Base-by-base conservation (phyloP, 2,888 invertebrate genomes). In the Andrena haemorrhoa region DNA sequence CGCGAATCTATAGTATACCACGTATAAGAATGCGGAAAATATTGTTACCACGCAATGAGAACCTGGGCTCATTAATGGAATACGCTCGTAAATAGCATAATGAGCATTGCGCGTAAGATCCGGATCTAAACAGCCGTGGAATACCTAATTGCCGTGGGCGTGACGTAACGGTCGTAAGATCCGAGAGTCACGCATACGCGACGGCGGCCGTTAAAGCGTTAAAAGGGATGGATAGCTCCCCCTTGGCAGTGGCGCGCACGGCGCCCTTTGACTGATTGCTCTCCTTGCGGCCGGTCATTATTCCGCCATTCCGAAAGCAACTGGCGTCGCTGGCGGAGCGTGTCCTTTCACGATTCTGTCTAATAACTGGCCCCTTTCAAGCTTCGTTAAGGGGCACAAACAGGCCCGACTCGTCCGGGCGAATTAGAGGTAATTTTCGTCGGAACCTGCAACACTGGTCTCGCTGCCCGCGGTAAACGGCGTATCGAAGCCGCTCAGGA, bases 281-380 rank as follows among this genome's bases (percentile, higher is more conserved):
- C 26, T 47, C 51, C 26, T 76, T 41, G 65, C 20, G n/a, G n/a
- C n/a, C 33, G 16, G 8, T 8, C 60, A 79, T 79, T 75, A 31
- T 76, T 51, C 51, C 41, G 33, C 20, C 12, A 16, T 77, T 73
- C 6, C n/a, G 23, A 63, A 33, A 20, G 70, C 73, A 68, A 78
- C 51, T 26, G 66, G 70, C 66, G 70, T 71, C 66, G 33, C 26
- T 12, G 69, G 41, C 60, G 56, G 41, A 60, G 56, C 29, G 73
- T 26, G 77, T 81, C 81, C 69, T 83, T 83, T 83, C 72, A 65
- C 69, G 60, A 72, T 60, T 77, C 61, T 65, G 58, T 66, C 81
- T 83, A 86, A 87, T 89, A 90, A 87, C 84, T 83, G 83, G 83
- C 76, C 86, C 86, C 89, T 91, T 91, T 91, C 88, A 90, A 86